Conservation (phyloP, 2,888 invertebrate genomes). For the Netelia fuscicornis region DNA sequence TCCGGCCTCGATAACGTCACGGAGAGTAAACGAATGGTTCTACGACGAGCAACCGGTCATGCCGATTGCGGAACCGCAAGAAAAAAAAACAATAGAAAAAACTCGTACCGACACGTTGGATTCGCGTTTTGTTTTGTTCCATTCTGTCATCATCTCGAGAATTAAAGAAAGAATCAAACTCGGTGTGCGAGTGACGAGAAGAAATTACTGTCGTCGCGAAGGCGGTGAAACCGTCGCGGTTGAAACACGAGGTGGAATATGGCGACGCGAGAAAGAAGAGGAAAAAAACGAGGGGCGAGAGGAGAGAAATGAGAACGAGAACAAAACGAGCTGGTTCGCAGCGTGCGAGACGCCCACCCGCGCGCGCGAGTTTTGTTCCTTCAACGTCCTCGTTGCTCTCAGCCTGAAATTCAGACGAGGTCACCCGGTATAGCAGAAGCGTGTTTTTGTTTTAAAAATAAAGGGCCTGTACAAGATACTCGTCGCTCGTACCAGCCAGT, state of each 20-base stretch:
- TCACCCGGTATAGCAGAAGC: constrained; percentile 72
- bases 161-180: constrained; percentile 2
- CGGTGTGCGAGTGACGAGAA: not conserved
- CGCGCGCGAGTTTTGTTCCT: constrained; percentile 49
- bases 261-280: constrained; percentile 30
- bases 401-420: constrained; percentile 77
- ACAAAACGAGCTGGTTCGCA: constrained; percentile 67
- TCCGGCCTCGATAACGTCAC: not conserved
- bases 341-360: constrained; percentile 77
- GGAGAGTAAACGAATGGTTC: not conserved
- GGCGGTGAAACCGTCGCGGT: constrained; percentile 51
- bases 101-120: not conserved
- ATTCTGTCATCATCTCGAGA: not conserved
- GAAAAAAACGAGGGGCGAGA: constrained; percentile 8
- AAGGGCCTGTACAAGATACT: not conserved
- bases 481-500: constrained; percentile 11
- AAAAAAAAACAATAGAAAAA: not conserved
- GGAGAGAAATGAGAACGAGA: constrained; percentile 57
- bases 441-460: constrained; percentile 1
- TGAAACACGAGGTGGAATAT: constrained; percentile 65
- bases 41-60: not conserved
- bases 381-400: constrained; percentile 79
- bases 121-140: not conserved
- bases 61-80: not conserved
- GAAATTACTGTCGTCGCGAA: constrained; percentile 1